Base-by-base conservation (phyloP, 1,140 invertebrate genomes). In the Chironomus tepperi region DNA sequence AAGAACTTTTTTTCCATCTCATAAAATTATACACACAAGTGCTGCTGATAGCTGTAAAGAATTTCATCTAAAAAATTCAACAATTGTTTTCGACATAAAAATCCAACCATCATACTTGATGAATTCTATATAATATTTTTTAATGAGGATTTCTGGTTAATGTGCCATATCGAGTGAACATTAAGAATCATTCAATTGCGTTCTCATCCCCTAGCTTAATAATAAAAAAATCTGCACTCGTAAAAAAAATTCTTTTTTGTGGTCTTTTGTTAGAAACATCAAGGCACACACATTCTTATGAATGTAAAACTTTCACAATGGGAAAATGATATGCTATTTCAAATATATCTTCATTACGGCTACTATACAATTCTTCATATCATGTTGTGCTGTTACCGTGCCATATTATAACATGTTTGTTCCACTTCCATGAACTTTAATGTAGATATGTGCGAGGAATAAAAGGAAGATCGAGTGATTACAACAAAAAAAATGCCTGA, bases 131-230 rank as follows among this genome's bases (percentile, higher is more conserved):
- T n/a, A 3, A 2, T 12, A 19, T 6, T 8, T 19, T 21, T 19
- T 19, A 70, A 70, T 70, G 65, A 70, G 65, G 65, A 70, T 70
- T 70, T 70, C 18, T 70, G 65, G 65, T 70, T 70, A 70, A 70
- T 70, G 65, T 70, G 65, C 65, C 65, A 70, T 70, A 70, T 70
- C 65, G 65, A 18, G 16, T 18, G 16, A 70, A 19, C 19, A 70
- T 18, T 70, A n/a, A 57, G n/a, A 57, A 57, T 57, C 47, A 57
- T 70, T 70, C 16, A 70, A 19, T n/a, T 70, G 9, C 6, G 16
- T 7, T 57, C 47, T 57, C 18, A 70, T 18, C 65, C 47, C 47
- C 12, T 57, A 47, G 43, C 43, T 15, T 47, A 57, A 57, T 12
- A 57, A n/a, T 15, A 57, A 57, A 57, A 57, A 57, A 15, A n/a